Evolutionary conservation across 2,797 vertebrate genomes (phyloP).

Genomic region (Aeoliscus strigatus): DNA sequence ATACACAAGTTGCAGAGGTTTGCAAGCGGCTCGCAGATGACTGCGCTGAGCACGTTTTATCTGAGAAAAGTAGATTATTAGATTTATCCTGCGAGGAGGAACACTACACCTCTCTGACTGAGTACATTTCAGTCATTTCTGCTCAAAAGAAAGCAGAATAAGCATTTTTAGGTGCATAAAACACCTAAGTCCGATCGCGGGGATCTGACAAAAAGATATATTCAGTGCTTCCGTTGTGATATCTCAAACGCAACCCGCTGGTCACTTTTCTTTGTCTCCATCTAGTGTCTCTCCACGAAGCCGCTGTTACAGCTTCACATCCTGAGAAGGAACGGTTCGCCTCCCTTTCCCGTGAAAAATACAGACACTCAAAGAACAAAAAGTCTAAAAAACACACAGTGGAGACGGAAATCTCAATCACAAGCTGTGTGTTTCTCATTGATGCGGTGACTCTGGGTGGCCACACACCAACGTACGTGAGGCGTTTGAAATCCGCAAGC

Average conservation of each 20-base stretch:
- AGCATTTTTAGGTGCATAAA: neutral
- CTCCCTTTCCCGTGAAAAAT: conserved; percentile 36
- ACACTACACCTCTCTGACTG: conserved; percentile 12
- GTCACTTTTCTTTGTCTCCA: conserved; percentile 70
- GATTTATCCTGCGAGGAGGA: conserved; percentile 34
- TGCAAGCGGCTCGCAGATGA: conserved; percentile 45
- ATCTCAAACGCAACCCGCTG: conserved; percentile 12
- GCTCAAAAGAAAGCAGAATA: conserved; percentile 1
- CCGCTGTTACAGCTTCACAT: conserved; percentile 18
- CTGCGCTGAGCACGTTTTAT: conserved; percentile 50
- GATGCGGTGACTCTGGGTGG: conserved; percentile 14
- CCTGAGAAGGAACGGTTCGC: conserved; percentile 39
- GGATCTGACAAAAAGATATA: too few relatives aligned
- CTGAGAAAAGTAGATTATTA: conserved; percentile 50
- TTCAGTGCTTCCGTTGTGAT: conserved; percentile 1
- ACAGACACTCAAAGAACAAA: conserved; percentile 21
- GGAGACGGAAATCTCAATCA: conserved; percentile 49
- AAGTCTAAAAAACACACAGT: conserved; percentile 27
- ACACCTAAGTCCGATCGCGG: neutral
- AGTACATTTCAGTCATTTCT: conserved; percentile 23
- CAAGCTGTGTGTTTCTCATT: conserved; percentile 41
- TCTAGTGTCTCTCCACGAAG: conserved; percentile 62
- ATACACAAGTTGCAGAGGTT: conserved; percentile 54
- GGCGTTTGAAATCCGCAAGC: conserved; percentile 56
- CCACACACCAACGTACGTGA: conserved; percentile 43